Percentiles rank a stretch among this genome's conserved stretches.
phyloP scores from a whole-genome alignment of 2,888 invertebrate species.

The Mechanitis messenoides region DNA sequence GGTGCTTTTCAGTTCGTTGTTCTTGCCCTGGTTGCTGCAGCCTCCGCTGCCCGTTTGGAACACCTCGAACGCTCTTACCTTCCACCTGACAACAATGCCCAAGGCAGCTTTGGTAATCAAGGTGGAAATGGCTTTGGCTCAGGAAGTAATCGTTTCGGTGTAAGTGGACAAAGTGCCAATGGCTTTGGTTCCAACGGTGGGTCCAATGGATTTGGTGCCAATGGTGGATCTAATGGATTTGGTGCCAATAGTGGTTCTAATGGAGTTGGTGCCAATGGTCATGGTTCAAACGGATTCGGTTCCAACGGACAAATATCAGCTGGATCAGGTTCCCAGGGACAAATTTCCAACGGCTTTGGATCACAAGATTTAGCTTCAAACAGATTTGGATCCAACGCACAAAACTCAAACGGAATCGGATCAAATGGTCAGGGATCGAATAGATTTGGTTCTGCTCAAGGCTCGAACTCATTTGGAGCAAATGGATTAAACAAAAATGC shows the following conservation, averaged over 20 bases:
- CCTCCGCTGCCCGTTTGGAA: slow-evolving; percentile 60
- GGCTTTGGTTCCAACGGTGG: slow-evolving; percentile 2
- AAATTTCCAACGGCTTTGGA: slow-evolving; percentile 15
- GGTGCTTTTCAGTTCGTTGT: slow-evolving; percentile 51
- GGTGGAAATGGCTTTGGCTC: slow-evolving; percentile 25
- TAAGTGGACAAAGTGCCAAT: slow-evolving; percentile 16
- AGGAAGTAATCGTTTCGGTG: slow-evolving; percentile 17
- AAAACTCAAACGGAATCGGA: slow-evolving; percentile 11
- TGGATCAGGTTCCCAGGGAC: slow-evolving; percentile 24
- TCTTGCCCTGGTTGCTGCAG: slow-evolving; percentile 54
- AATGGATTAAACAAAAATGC: slow-evolving; percentile 15
- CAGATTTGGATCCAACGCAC: slow-evolving; percentile 22
- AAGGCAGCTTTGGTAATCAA: slow-evolving; percentile 18
- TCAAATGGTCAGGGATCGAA: slow-evolving; percentile 22
- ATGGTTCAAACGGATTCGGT: slow-evolving; percentile 29
- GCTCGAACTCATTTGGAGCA: not conserved
- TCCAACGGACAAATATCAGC: slow-evolving; percentile 28
- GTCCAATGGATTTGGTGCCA: slow-evolving; percentile 15
- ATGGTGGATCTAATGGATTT: no score
- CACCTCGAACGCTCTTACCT: slow-evolving; percentile 64
- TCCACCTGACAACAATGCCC: slow-evolving; percentile 46
- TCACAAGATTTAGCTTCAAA: no score
- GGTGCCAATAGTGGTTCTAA: slow-evolving; percentile 13
- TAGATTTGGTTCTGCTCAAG: slow-evolving; percentile 25
- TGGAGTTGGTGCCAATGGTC: slow-evolving; percentile 19